A percentile compares a stretch with the other conserved stretches of the same genome.
These are phyloP conservation scores for Diplodus sargus DNA, from an alignment of 2,797 vertebrate genomes.

Conservation along the genomic window DNA sequence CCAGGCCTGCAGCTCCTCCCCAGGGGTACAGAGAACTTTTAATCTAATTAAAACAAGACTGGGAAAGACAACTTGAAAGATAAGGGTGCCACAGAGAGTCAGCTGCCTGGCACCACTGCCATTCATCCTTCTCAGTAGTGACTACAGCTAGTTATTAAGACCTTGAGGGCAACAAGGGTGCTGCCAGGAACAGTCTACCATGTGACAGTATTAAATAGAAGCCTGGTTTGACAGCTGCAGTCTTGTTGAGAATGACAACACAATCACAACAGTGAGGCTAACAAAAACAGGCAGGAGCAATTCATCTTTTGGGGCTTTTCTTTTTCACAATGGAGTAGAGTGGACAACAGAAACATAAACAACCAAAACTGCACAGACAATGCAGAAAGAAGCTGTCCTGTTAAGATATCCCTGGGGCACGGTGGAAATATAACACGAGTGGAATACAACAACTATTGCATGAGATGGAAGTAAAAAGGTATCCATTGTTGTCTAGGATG, in stretches of 20 bases:
- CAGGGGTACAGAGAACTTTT: constrained; percentile 68
- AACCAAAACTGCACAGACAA: constrained; percentile 8
- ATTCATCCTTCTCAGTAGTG: constrained; percentile 58
- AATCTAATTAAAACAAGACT: constrained; percentile 81
- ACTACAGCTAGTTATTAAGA: constrained; percentile 70
- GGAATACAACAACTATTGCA: constrained; percentile 7
- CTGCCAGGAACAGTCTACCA: constrained; percentile 52
- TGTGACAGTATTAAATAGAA: constrained; percentile 66
- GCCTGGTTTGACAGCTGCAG: constrained; percentile 68
- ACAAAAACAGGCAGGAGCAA: constrained; percentile 32
- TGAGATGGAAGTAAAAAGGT: constrained; percentile 1
- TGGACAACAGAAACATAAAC: constrained; percentile 17
- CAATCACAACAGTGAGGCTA: constrained; percentile 63
- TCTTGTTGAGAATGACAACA: constrained; percentile 65
- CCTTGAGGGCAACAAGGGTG: constrained; percentile 56
- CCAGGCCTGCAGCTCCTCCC: constrained; percentile 44
- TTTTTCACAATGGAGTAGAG: constrained; percentile 20
- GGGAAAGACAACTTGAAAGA: constrained; percentile 77
- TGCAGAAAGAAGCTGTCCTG: neutral
- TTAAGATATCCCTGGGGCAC: neutral
- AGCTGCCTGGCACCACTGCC: constrained; percentile 47
- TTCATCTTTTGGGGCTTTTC: constrained; percentile 18
- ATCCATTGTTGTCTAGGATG: neutral
- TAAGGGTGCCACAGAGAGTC: constrained; percentile 67
- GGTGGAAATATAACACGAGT: constrained; percentile 9